These are phyloP conservation scores for Nesoenas mayeri DNA, from an alignment of 2,113 vertebrate species.

Conservation along the genomic window DNA sequence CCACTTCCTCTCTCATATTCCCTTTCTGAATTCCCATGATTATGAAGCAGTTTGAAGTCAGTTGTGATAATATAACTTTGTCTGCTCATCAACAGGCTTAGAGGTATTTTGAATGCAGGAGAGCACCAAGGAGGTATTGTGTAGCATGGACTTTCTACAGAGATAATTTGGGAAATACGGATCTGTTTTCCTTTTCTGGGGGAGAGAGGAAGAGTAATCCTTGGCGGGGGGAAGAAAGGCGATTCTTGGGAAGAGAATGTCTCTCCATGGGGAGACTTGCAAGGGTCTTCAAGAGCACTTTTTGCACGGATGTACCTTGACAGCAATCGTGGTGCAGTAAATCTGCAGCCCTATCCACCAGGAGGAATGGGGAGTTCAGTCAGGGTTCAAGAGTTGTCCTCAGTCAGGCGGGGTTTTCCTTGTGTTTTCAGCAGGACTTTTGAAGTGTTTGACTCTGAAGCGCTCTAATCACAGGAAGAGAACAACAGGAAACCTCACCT, in stretches of 20 bases:
- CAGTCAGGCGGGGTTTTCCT: not conserved
- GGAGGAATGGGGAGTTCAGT: not conserved
- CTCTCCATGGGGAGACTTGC: not conserved
- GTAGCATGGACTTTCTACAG: rapidly evolving
- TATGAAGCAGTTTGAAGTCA: rapidly evolving
- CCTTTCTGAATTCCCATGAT: not conserved
- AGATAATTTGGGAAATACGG: not conserved
- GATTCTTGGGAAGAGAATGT: rapidly evolving
- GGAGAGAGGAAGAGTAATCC: not conserved
- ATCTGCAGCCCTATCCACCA: not conserved
- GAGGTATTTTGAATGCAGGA: not conserved
- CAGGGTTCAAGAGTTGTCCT: not conserved
- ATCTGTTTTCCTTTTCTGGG: not conserved
- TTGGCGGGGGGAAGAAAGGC: not conserved
- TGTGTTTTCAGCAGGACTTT: not conserved
- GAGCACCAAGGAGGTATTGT: not conserved
- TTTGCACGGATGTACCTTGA: not conserved
- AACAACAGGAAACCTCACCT: not conserved
- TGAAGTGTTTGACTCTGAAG: not conserved
- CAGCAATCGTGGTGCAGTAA: rapidly evolving
- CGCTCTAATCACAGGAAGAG: constrained; percentile 10
- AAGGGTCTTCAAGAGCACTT: rapidly evolving
- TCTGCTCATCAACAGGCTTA: not conserved
- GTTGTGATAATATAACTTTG: not conserved
- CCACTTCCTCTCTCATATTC: not conserved